phyloP scores from a whole-genome alignment of 2,888 invertebrate genomes.

The Drosophila heteroneura region DNA sequence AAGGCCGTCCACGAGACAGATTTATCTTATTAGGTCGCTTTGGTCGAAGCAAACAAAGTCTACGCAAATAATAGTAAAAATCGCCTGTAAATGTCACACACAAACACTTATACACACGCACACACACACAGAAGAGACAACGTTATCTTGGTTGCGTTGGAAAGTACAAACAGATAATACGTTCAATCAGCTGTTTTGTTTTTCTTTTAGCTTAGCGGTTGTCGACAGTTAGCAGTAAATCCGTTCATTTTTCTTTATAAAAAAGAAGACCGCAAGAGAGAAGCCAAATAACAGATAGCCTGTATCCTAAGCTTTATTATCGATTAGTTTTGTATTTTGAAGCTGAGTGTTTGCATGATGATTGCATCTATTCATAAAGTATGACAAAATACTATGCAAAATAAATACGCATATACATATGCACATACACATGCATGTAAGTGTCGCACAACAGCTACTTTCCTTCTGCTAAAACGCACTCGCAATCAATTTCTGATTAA shows the following conservation, averaged over 20 bases:
- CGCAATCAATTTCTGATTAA: slow-evolving; percentile 2
- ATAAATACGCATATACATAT: neutral
- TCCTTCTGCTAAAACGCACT: slow-evolving; percentile 29
- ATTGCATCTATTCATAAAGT: neutral
- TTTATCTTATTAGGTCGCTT: slow-evolving; percentile 62
- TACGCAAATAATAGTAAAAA: slow-evolving; percentile 1
- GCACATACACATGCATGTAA: neutral
- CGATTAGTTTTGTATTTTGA: slow-evolving; percentile 1
- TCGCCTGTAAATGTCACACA: slow-evolving; percentile 15
- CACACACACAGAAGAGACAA: neutral
- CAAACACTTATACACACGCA: neutral
- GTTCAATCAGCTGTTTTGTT: neutral
- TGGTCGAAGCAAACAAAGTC: slow-evolving; percentile 27
- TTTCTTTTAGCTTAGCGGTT: neutral
- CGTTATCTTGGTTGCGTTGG: slow-evolving; percentile 19
- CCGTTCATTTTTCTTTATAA: neutral
- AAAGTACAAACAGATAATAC: neutral
- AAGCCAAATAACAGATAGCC: neutral
- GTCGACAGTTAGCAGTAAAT: neutral
- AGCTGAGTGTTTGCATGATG: slow-evolving; percentile 16
- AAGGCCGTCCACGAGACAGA: slow-evolving; percentile 10
- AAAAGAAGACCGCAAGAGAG: slow-evolving; percentile 2
- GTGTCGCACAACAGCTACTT: slow-evolving; percentile 33
- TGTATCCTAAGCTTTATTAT: neutral
- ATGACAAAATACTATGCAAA: neutral